Evolutionary conservation across 2,113 vertebrate species (phyloP), one percentile per base, ranked within the genome.

Genomic region (Herpetotheres cachinnans): DNA sequence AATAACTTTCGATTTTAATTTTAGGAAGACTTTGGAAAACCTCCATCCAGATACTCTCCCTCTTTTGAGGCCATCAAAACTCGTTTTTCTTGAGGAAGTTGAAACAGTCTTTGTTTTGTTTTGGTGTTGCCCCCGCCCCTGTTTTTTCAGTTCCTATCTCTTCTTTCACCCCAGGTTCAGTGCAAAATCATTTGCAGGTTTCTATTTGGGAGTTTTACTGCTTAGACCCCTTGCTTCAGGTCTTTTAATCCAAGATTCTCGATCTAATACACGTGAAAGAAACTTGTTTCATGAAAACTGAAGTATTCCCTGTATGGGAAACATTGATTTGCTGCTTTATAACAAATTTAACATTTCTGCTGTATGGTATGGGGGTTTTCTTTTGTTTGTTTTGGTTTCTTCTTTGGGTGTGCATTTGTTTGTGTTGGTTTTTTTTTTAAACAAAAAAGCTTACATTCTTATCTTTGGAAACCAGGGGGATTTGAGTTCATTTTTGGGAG

Each of bases 281-380:
- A 74, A 36, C 3, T 6, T 38, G 10, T 80, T 44, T 40, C 8
- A 20, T 46, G 10, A 58, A 38, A 62, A 71, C 12, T 3, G 7
- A 66, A 40, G 4, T 30, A 61, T 86, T 91, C 62, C 20, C 27
- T 69, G 12, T 14, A 32, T 32, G 22, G 22, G 8, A 55, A 65
- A 46, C 12, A 30, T 4, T 26, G 36, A 32, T 66, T 82, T 82
- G 3, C 17, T 86, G 10, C 22, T 77, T 80, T 20, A 10, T 46
- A 73, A 77, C 19, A 69, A 83, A 77, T 18, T 5, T 52, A 49
- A 82, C 7, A 2, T 30, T 69, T 63, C 29, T 70, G 8, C 13
- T 83, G 24, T 0, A 0, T 25, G 9, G 4, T 47, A 3, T 32
- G 16, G 7, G 2, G 4, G 2, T 5, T 38, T 62, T 56, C 7